Percentiles rank a stretch among this genome's conserved stretches.
Evolutionary conservation across 2,888 invertebrate genomes (phyloP).

Genomic region (Drosophila macrospina): DNA sequence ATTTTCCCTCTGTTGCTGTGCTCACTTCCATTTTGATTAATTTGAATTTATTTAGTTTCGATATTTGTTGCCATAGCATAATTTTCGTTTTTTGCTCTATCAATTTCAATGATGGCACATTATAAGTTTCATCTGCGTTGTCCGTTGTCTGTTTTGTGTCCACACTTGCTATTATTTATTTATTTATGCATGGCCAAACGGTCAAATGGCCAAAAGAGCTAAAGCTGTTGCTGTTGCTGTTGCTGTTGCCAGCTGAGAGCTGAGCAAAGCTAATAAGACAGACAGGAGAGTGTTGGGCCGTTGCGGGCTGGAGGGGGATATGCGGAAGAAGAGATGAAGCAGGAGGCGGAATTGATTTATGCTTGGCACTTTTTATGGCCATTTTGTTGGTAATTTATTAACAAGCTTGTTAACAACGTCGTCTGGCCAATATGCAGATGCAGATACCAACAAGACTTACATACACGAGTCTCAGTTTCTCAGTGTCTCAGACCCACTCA

Average conservation of each 20-base stretch:
- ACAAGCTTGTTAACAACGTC: slow-evolving; percentile 80
- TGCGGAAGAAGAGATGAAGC: slow-evolving; percentile 9
- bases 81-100: slow-evolving; percentile 61
- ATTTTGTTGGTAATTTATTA: slow-evolving; percentile 82
- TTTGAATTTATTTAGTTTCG: slow-evolving; percentile 72
- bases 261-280: slow-evolving; percentile 31
- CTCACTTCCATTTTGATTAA: slow-evolving; percentile 61
- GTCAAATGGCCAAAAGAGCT: slow-evolving; percentile 8
- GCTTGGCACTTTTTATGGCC: slow-evolving; percentile 79
- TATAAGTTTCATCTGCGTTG: slow-evolving; percentile 54
- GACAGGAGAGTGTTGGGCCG: neutral
- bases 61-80: slow-evolving; percentile 50
- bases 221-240: slow-evolving; percentile 36
- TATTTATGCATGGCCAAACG: slow-evolving; percentile 65
- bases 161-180: slow-evolving; percentile 77
- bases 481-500: slow-evolving; percentile 6
- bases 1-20: slow-evolving; percentile 35
- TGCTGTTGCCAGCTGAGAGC: slow-evolving; percentile 38
- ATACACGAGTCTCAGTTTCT: slow-evolving; percentile 28
- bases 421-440: slow-evolving; percentile 66
- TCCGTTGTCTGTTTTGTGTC: slow-evolving; percentile 66
- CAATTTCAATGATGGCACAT: slow-evolving; percentile 66
- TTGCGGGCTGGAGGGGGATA: neutral
- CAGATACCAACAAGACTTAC: slow-evolving; percentile 48
- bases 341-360: slow-evolving; percentile 75